Evolutionary conservation across 2,888 invertebrate genomes (phyloP).

Genomic region (Lepidonotus clava): DNA sequence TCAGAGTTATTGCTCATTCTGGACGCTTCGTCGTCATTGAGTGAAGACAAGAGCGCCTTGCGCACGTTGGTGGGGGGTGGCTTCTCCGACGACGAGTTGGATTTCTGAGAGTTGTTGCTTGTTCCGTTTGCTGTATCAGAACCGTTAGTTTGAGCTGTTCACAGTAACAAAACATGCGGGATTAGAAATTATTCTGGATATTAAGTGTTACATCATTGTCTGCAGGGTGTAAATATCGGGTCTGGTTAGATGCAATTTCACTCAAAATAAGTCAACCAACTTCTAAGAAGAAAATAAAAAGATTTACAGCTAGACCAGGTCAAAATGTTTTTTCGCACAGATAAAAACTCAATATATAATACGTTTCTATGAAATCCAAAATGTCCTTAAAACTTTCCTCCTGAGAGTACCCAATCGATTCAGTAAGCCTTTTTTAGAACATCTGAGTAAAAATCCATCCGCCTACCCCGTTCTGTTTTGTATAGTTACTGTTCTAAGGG

Average conservation of each 20-base stretch:
- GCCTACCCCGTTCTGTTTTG: too few relatives aligned
- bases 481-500: too few relatives aligned
- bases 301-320: not conserved
- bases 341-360: not conserved
- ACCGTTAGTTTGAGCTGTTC: constrained; percentile 43
- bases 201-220: too few relatives aligned
- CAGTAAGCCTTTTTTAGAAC: too few relatives aligned
- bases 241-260: not conserved
- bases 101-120: constrained; percentile 18
- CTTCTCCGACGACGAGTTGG: not conserved
- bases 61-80: not conserved
- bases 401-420: too few relatives aligned
- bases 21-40: constrained; percentile 39
- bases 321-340: not conserved
- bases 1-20: constrained; percentile 42
- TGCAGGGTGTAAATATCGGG: not conserved
- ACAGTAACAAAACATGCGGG: too few relatives aligned
- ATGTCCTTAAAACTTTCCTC: too few relatives aligned
- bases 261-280: not conserved
- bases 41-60: not conserved
- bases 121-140: constrained; percentile 24
- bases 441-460: too few relatives aligned
- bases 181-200: too few relatives aligned
- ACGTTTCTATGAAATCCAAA: not conserved
- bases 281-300: not conserved